Percentiles rank a stretch among this genome's conserved stretches.
Evolutionary conservation across 2,797 vertebrate species (phyloP).

Genomic region (Clarias laeviceps): DNA sequence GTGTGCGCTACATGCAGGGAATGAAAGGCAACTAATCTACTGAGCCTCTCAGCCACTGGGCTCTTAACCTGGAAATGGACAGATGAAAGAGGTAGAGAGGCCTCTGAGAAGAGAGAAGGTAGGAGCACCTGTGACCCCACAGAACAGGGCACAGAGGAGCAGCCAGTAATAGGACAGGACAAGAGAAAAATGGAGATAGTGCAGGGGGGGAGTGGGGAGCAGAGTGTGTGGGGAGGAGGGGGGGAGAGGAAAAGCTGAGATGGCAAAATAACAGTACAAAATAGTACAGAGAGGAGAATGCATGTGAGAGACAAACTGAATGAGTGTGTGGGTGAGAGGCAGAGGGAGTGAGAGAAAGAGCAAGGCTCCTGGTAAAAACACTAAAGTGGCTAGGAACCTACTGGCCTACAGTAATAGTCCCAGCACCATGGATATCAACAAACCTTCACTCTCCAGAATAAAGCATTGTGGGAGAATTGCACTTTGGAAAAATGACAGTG

Average conservation of each 20-base stretch:
- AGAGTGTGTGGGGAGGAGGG: conserved; percentile 14
- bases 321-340: conserved; percentile 21
- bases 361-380: conserved; percentile 29
- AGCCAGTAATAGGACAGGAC: conserved; percentile 59
- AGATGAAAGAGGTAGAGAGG: conserved; percentile 51
- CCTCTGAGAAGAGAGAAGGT: conserved; percentile 57
- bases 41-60: conserved; percentile 66
- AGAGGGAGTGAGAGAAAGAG: conserved; percentile 4
- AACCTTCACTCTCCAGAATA: background rate
- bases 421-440: conserved; percentile 5
- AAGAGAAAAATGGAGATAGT: conserved; percentile 64
- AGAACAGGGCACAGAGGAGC: conserved; percentile 70
- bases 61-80: conserved; percentile 68
- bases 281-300: conserved; percentile 36
- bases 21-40: conserved; percentile 66
- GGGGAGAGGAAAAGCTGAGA: conserved; percentile 50
- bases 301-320: conserved; percentile 6
- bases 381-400: conserved; percentile 21
- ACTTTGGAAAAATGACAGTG: conserved; percentile 5
- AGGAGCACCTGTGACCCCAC: conserved; percentile 66
- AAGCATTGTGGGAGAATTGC: background rate
- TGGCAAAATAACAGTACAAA: conserved; percentile 48
- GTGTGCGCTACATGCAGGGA: conserved; percentile 59
- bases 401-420: background rate
- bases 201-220: conserved; percentile 28